A percentile compares a stretch with the other conserved stretches of the same genome.
Conservation (phyloP, 1,140 invertebrate genomes). For the Anadara kagoshimensis region DNA sequence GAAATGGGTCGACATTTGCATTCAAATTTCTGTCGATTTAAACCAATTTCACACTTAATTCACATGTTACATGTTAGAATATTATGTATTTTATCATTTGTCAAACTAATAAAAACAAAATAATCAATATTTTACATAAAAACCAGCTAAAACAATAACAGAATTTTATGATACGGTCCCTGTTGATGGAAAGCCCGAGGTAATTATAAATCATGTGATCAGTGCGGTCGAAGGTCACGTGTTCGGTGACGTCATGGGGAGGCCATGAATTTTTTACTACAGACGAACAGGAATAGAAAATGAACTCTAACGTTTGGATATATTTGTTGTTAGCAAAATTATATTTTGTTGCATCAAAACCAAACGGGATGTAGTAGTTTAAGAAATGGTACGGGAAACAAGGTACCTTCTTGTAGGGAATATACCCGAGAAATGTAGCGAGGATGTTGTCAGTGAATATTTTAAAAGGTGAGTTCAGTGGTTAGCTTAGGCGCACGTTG, state of each 20-base stretch:
- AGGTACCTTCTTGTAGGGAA: slow-evolving; percentile 99
- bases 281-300: slow-evolving; percentile 25
- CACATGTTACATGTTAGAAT: too few species aligned
- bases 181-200: slow-evolving; percentile 30
- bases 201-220: slow-evolving; percentile 40
- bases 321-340: slow-evolving; percentile 14
- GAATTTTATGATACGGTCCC: neutral
- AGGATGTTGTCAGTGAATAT: slow-evolving; percentile 95
- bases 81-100: too few species aligned
- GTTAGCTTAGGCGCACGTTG: slow-evolving; percentile 30
- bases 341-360: slow-evolving; percentile 43
- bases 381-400: slow-evolving; percentile 98
- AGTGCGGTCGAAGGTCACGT: slow-evolving; percentile 47
- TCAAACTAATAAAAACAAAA: too few species aligned
- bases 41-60: too few species aligned
- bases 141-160: too few species aligned
- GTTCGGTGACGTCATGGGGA: slow-evolving; percentile 41
- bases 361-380: slow-evolving; percentile 57
- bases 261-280: slow-evolving; percentile 47
- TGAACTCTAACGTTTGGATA: slow-evolving; percentile 17
- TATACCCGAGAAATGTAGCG: slow-evolving; percentile 98
- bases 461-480: slow-evolving; percentile 91
- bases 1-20: too few species aligned
- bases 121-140: neutral
- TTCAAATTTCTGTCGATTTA: too few species aligned